Evolutionary conservation across 2,888 invertebrate genomes (phyloP), one percentile per base, ranked within the genome.

Genomic region (Argyresthia goedartella): DNA sequence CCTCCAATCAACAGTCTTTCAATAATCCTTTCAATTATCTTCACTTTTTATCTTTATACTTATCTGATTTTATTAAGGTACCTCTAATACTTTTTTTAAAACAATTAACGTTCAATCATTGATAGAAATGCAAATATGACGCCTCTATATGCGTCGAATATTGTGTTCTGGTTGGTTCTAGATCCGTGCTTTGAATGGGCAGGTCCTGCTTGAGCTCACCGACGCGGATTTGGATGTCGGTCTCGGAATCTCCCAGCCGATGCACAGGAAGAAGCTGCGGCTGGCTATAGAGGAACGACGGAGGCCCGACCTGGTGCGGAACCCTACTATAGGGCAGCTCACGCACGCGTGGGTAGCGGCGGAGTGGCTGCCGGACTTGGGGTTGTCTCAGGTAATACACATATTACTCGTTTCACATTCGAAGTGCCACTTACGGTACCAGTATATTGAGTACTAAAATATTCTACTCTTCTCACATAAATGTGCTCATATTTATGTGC

Each of bases 291-390:
- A 98, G 72, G 97, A 97, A 76, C 93, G 96, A 60, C 87, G 97
- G 50, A 91, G 96, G 60, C 96, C 97, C 0, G 92, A 94, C 60
- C 88, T 95, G 60, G 94, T 95, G 66, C 90, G 95, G 60, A 96
- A 95, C 81, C 95, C 95, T 1, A 93, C 92, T 67, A 95, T 96
- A 62, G 93, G 94, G 10, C 93, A 94, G 67, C 88, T 97, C 56
- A 93, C 94, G 49, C 96, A 97, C 76, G 95, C 95, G 14, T 98
- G 97, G 97, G 96, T 97, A 36, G 94, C 95, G 34, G 93, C 95
- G 50, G 95, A 96, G 71, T 97, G 97, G 96, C 81, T 98, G 60
- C 95, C 95, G 1, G 96, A 97, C 71, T 89, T 98, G 51, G 97
- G 97, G 53, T 84, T 98, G 53, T 91, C 95, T 9, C 92, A 92